Percentiles rank a stretch among this genome's conserved stretches.
Evolutionary conservation across 2,113 vertebrate species (phyloP).

Genomic region (Vombatus ursinus): DNA sequence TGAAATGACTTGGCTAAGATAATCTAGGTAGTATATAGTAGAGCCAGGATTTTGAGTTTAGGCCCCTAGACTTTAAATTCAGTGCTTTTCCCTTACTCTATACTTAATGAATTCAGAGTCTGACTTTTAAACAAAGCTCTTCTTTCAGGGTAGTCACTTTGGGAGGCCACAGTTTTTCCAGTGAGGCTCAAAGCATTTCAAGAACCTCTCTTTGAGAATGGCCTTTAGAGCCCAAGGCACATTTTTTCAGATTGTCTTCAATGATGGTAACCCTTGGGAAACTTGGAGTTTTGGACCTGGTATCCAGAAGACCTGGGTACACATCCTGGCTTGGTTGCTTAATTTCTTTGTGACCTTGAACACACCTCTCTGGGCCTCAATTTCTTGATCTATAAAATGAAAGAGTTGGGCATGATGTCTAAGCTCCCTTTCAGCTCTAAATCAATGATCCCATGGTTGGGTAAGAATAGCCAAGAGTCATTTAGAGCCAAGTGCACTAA

Average conservation of each 20-base stretch:
- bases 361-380: background rate
- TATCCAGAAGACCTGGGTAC: background rate
- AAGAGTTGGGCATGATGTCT: background rate
- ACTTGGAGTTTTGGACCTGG: background rate
- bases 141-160: background rate
- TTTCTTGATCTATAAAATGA: background rate
- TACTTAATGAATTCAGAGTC: background rate
- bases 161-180: background rate
- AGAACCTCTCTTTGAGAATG: background rate
- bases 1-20: background rate
- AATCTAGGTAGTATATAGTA: background rate
- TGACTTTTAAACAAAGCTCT: background rate
- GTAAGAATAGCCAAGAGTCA: background rate
- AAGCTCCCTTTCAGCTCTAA: background rate
- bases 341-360: background rate
- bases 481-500: background rate
- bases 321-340: background rate
- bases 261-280: background rate
- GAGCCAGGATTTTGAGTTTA: background rate
- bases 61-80: background rate
- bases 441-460: background rate
- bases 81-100: background rate
- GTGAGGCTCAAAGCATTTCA: background rate
- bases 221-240: background rate
- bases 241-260: background rate